These are phyloP conservation scores for Calvadosia cruxmelitensis DNA, from an alignment of 30 jellyfish, hydroid and myxozoan species.

Conservation along the genomic window DNA sequence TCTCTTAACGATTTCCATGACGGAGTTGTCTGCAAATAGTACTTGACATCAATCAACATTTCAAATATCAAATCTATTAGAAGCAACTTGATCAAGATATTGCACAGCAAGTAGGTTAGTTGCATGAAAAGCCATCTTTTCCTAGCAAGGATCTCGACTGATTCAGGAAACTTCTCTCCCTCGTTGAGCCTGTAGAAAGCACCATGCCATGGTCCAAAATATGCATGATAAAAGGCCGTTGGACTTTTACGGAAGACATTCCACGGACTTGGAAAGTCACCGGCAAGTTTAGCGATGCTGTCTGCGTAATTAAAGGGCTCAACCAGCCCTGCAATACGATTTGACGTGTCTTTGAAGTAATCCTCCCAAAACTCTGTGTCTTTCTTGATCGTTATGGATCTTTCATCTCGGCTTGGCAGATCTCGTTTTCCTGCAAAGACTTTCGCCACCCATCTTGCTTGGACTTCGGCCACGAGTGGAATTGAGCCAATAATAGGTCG, in stretches of 20 bases:
- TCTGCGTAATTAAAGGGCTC: slow-evolving; percentile 75
- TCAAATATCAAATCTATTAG: slow-evolving; percentile 82
- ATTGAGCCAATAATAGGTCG: slow-evolving; percentile 45
- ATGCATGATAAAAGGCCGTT: slow-evolving; percentile 26
- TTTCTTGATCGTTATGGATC: slow-evolving; percentile 13
- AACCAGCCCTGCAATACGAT: slow-evolving; percentile 47
- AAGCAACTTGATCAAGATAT: slow-evolving; percentile 31
- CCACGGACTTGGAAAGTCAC: slow-evolving; percentile 73
- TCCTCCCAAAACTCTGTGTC: slow-evolving; percentile 53
- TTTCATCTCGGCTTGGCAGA: too few species aligned
- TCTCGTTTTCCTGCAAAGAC: too few species aligned
- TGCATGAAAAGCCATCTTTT: too few species aligned
- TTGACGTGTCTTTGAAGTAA: slow-evolving; percentile 56
- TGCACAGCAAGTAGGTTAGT: slow-evolving; percentile 33
- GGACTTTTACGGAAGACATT: slow-evolving; percentile 52
- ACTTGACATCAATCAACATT: slow-evolving; percentile 43
- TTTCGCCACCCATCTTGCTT: too few species aligned
- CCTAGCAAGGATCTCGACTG: slow-evolving; percentile 44
- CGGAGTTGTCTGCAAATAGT: slow-evolving; percentile 38
- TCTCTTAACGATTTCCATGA: slow-evolving; percentile 17
- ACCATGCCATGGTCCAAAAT: too few species aligned
- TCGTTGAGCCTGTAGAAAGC: too few species aligned
- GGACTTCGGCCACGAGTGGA: slow-evolving; percentile 25
- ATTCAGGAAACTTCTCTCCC: slow-evolving; percentile 46
- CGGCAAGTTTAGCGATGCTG: slow-evolving; percentile 55